Conservation (phyloP, 2,113 vertebrate species). For the Puma concolor region DNA sequence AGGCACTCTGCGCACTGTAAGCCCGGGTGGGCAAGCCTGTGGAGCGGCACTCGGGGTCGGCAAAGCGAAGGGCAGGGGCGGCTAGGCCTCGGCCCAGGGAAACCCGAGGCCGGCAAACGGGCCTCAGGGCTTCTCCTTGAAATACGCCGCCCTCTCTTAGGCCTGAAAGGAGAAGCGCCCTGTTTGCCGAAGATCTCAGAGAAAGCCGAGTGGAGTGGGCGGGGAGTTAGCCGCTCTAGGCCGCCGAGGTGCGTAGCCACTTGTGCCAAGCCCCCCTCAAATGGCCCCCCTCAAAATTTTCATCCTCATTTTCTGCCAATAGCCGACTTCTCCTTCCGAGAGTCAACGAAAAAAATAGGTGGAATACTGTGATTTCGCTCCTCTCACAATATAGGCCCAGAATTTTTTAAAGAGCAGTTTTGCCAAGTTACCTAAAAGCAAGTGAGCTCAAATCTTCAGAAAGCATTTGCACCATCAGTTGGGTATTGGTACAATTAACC, state of each 20-base stretch:
- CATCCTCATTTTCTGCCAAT: neutral
- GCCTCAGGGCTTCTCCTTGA: neutral
- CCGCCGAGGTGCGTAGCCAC: constrained; percentile 72
- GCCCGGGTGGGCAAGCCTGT: neutral
- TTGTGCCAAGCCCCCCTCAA: neutral
- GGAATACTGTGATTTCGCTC: neutral
- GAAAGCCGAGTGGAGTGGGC: constrained; percentile 37
- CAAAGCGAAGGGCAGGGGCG: fast-evolving
- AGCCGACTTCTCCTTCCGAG: neutral
- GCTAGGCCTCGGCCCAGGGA: neutral
- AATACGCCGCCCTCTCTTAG: constrained; percentile 43
- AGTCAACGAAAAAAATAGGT: neutral
- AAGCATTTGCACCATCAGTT: neutral
- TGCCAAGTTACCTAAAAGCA: neutral
- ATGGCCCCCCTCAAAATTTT: neutral
- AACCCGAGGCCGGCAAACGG: neutral
- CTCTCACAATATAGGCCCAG: neutral
- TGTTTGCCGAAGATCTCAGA: constrained; percentile 78
- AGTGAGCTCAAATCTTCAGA: neutral
- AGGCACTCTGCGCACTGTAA: neutral
- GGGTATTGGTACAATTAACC: neutral
- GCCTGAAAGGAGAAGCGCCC: constrained; percentile 17
- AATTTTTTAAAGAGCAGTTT: neutral
- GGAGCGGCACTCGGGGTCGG: neutral
- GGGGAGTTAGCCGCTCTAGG: neutral